A percentile compares a stretch with the other conserved stretches of the same genome.
Evolutionary conservation across 30 jellyfish, hydroid and myxozoan species (phyloP).

Genomic region (Aurelia coerulea): DNA sequence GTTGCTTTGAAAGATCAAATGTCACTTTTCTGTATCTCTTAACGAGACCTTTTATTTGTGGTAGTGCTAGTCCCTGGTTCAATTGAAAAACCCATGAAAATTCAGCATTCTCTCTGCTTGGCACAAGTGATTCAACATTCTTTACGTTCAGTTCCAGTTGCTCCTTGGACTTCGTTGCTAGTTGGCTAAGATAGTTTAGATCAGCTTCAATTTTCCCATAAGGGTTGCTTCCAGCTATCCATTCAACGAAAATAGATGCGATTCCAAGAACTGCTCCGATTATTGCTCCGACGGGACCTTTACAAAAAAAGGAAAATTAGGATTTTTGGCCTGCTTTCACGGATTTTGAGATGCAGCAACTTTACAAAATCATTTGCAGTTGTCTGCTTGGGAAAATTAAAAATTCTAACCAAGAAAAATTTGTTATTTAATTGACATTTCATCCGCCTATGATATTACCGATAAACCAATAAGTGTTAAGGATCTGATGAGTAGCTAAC

Average conservation of each 20-base stretch:
- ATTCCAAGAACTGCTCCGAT: conserved; percentile 38
- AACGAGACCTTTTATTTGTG: too few species aligned
- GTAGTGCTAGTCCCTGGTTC: conserved; percentile 23
- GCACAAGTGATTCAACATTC: conserved; percentile 14
- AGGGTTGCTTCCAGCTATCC: conserved; percentile 29
- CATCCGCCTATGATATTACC: too few species aligned
- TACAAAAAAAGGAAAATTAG: too few species aligned
- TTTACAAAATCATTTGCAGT: too few species aligned
- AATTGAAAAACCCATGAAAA: conserved; percentile 40
- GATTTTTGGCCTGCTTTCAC: too few species aligned
- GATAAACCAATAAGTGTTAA: too few species aligned
- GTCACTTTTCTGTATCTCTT: too few species aligned
- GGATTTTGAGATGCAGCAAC: too few species aligned
- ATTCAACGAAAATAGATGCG: conserved; percentile 32
- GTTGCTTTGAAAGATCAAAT: background rate
- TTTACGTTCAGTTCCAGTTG: conserved; percentile 10
- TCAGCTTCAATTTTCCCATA: conserved; percentile 21
- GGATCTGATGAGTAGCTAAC: too few species aligned
- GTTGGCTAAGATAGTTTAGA: background rate
- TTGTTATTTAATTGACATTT: too few species aligned
- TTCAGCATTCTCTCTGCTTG: conserved; percentile 23
- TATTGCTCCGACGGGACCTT: conserved; percentile 42
- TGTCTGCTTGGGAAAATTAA: too few species aligned
- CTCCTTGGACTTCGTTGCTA: conserved; percentile 25
- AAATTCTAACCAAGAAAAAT: too few species aligned